phyloP scores from a whole-genome alignment of 2,888 invertebrate species.

The Unio pictorum region DNA sequence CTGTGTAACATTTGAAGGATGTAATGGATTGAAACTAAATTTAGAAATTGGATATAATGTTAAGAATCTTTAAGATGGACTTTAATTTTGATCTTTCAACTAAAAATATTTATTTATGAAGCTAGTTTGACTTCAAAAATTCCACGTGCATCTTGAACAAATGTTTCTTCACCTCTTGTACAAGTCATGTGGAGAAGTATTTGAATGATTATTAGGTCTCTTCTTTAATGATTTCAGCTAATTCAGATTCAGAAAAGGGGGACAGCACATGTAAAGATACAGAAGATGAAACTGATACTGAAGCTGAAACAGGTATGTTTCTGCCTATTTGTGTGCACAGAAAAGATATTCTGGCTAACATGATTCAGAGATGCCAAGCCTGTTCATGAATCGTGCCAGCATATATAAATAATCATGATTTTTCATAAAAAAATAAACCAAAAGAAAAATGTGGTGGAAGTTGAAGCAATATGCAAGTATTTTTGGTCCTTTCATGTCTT shows the following conservation, averaged over 20 bases:
- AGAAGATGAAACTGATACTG: constrained; percentile 59
- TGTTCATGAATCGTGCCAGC: too few relatives aligned
- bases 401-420: too few relatives aligned
- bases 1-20: too few relatives aligned
- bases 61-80: background rate
- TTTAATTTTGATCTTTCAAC: background rate
- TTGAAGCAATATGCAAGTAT: too few relatives aligned
- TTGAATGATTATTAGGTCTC: background rate
- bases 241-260: constrained; percentile 58
- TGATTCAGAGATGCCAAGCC: too few relatives aligned
- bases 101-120: background rate
- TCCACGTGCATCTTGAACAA: background rate
- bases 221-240: constrained; percentile 26
- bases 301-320: constrained; percentile 40
- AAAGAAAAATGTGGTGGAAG: too few relatives aligned
- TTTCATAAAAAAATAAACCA: too few relatives aligned
- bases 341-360: too few relatives aligned
- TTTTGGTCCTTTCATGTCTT: too few relatives aligned
- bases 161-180: background rate
- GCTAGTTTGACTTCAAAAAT: background rate
- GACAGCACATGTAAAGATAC: constrained; percentile 64
- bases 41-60: too few relatives aligned
- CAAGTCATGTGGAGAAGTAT: background rate
- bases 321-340: background rate
- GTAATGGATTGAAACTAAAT: too few relatives aligned